Conservation (phyloP, 2,797 vertebrate genomes). For the Poeciliopsis presidionis region DNA sequence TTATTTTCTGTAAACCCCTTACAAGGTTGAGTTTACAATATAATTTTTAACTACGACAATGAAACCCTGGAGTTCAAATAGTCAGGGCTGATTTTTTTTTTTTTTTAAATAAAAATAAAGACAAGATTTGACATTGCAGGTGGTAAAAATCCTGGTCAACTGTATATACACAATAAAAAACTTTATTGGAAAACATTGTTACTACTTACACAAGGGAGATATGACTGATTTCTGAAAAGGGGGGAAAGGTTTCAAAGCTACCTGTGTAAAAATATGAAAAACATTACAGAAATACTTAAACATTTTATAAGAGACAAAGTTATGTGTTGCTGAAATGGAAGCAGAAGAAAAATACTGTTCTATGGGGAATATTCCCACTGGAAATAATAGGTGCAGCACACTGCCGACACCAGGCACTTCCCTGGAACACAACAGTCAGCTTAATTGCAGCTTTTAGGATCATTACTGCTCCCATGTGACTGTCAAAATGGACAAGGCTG, state of each 20-base stretch:
- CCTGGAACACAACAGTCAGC: slow-evolving; percentile 79
- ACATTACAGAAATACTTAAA: not conserved
- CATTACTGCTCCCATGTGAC: slow-evolving; percentile 85
- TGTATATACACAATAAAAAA: not conserved
- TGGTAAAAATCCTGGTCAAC: not conserved
- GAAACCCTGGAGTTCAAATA: too few species aligned
- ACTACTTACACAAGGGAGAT: not conserved
- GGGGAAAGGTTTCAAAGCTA: not conserved
- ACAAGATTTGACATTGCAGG: not conserved
- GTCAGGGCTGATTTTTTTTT: too few species aligned
- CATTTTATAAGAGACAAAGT: slow-evolving; percentile 45
- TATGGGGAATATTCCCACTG: slow-evolving; percentile 77
- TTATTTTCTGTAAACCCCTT: too few species aligned
- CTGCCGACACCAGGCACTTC: slow-evolving; percentile 74
- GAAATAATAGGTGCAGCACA: slow-evolving; percentile 79
- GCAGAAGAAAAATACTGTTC: slow-evolving; percentile 62
- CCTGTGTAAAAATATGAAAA: not conserved
- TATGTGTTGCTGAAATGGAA: slow-evolving; percentile 11
- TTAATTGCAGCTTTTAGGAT: slow-evolving; percentile 87
- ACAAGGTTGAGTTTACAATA: too few species aligned
- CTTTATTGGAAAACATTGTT: not conserved
- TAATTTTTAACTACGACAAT: too few species aligned
- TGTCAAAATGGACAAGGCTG: slow-evolving; percentile 83
- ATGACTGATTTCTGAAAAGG: not conserved
- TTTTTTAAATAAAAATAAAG: not conserved